phyloP scores from a whole-genome alignment of 2,888 invertebrate species.

The Patella caerulea region DNA sequence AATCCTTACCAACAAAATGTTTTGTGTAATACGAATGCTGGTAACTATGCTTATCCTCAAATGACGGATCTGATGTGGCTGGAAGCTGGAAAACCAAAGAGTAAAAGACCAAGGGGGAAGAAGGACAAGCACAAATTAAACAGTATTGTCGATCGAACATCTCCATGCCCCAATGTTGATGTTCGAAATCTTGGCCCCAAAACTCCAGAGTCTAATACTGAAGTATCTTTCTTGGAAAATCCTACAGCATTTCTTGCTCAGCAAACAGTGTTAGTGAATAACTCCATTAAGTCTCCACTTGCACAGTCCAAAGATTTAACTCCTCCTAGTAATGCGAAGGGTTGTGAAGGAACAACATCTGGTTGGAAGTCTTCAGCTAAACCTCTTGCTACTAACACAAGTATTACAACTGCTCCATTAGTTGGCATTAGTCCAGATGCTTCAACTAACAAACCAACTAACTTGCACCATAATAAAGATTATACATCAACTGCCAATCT shows the following conservation, averaged over 20 bases:
- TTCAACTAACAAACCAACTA: background rate
- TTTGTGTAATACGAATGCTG: background rate
- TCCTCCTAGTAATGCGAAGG: background rate
- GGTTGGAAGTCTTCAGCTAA: background rate
- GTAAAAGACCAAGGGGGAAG: slow-evolving; percentile 46
- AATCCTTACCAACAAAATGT: slow-evolving; percentile 5
- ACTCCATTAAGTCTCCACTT: slow-evolving; percentile 36
- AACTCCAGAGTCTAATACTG: slow-evolving; percentile 2
- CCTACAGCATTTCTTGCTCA: slow-evolving; percentile 92
- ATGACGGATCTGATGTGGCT: slow-evolving; percentile 39
- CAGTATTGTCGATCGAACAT: slow-evolving; percentile 54
- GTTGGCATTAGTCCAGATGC: no score
- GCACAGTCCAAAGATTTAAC: slow-evolving; percentile 5
- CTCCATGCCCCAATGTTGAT: slow-evolving; percentile 77
- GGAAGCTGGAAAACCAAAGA: slow-evolving; percentile 43
- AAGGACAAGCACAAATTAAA: slow-evolving; percentile 51
- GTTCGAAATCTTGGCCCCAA: slow-evolving; percentile 73
- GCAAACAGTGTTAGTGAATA: slow-evolving; percentile 83
- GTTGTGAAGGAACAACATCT: background rate
- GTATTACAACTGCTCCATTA: no score
- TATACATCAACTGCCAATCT: background rate
- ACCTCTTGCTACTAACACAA: background rate
- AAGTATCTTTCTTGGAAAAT: slow-evolving; percentile 87
- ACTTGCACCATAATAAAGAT: background rate
- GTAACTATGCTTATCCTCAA: slow-evolving; percentile 27